phyloP scores from a whole-genome alignment of 2,888 invertebrate genomes.

The Branchinecta sandiegonensis region DNA sequence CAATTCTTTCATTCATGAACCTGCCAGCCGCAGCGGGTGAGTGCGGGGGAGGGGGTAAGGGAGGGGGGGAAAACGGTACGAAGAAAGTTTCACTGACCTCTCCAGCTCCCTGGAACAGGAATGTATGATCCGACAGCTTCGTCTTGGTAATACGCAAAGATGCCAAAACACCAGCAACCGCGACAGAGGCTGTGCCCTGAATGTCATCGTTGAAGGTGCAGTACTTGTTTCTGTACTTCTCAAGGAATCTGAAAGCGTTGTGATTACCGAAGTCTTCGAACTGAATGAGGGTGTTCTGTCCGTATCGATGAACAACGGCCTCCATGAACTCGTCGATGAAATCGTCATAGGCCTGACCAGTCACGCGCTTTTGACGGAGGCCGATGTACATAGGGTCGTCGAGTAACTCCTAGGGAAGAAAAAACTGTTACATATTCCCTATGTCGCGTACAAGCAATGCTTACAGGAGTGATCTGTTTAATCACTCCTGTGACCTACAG shows the following conservation, averaged over 20 bases:
- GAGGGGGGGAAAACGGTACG: too few species aligned
- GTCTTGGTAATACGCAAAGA: conserved; percentile 69
- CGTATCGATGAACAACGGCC: conserved; percentile 67
- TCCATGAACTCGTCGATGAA: conserved; percentile 95
- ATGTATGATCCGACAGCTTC: conserved; percentile 61
- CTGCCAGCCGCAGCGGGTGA: too few species aligned
- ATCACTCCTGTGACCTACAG: too few species aligned
- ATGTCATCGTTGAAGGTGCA: conserved; percentile 99
- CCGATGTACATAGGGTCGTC: conserved; percentile 94
- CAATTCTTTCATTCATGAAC: too few species aligned
- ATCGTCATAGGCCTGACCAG: conserved; percentile 73
- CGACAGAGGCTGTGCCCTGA: conserved; percentile 92
- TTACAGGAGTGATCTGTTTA: too few species aligned
- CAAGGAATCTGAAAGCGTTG: conserved; percentile 85
- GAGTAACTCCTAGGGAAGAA: conserved; percentile 43
- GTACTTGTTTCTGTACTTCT: conserved; percentile 69
- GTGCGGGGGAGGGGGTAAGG: too few species aligned
- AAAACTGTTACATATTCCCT: too few species aligned
- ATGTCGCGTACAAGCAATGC: too few species aligned
- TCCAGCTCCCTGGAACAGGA: conserved; percentile 93
- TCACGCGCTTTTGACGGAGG: conserved; percentile 63
- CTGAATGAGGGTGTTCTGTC: conserved; percentile 71
- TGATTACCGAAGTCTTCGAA: conserved; percentile 98
- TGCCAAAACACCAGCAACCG: conserved; percentile 81
- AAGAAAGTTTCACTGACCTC: conserved; percentile 46